Evolutionary conservation across 1,140 invertebrate genomes (phyloP).

Genomic region (Drosophila nigromelanica): DNA sequence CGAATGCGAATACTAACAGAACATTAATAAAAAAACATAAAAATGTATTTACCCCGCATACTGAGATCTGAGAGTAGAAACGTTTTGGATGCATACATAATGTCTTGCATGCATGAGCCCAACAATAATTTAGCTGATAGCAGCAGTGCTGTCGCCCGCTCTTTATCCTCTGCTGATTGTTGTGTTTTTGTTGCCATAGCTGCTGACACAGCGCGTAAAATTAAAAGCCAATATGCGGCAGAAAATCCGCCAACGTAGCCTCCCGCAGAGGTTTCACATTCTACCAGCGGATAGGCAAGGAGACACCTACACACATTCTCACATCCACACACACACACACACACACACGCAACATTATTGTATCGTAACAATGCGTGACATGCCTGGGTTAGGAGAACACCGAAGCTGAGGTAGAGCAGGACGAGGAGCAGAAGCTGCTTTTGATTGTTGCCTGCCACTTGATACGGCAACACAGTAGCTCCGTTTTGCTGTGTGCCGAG

Average conservation of each 20-base stretch:
- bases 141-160: constrained; percentile 10
- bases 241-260: constrained; percentile 70
- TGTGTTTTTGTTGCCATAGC: constrained; percentile 27
- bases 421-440: constrained; percentile 10
- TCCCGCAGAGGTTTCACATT: constrained; percentile 37
- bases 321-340: constrained; percentile 3
- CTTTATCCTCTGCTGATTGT: background rate
- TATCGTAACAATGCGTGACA: constrained; percentile 48
- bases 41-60: constrained; percentile 37
- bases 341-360: constrained; percentile 57
- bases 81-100: constrained; percentile 15
- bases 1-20: constrained; percentile 19
- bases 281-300: constrained; percentile 13
- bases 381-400: constrained; percentile 15
- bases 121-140: constrained; percentile 49
- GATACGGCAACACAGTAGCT: constrained; percentile 44
- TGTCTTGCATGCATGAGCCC: constrained; percentile 19
- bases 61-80: constrained; percentile 4
- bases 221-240: constrained; percentile 78
- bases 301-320: constrained; percentile 5
- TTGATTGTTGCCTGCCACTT: constrained; percentile 67
- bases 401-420: constrained; percentile 8
- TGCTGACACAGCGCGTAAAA: constrained; percentile 74
- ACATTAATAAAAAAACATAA: constrained; percentile 50
- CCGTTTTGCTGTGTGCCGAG: constrained; percentile 18